A percentile compares a stretch with the other conserved stretches of the same genome.
phyloP scores from a whole-genome alignment of 2,888 invertebrate species.

The Drosophila borborema region DNA sequence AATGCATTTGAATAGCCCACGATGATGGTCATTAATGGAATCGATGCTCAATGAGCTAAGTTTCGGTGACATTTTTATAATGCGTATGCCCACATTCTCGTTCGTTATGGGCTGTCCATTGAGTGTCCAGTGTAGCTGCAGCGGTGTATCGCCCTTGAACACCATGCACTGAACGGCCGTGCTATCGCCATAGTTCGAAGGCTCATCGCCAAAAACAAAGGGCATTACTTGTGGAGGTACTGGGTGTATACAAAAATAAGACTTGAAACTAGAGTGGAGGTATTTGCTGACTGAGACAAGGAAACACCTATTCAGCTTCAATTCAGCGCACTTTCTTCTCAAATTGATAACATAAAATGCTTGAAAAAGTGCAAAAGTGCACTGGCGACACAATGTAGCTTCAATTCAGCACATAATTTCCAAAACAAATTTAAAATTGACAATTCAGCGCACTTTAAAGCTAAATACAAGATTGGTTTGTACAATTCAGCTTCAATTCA shows the following conservation, averaged over 20 bases:
- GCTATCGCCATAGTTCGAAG: slow-evolving; percentile 91
- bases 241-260: slow-evolving; percentile 69
- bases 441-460: not conserved
- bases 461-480: not conserved
- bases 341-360: not conserved
- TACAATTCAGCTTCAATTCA: slow-evolving; percentile 8
- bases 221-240: slow-evolving; percentile 92
- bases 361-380: not conserved
- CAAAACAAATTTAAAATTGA: too few relatives aligned
- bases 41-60: slow-evolving; percentile 91
- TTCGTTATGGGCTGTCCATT: slow-evolving; percentile 88
- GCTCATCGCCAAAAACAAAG: slow-evolving; percentile 91
- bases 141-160: slow-evolving; percentile 91
- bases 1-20: slow-evolving; percentile 91
- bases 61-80: slow-evolving; percentile 88
- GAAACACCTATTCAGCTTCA: not conserved
- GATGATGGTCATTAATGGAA: slow-evolving; percentile 90
- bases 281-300: not conserved
- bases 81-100: slow-evolving; percentile 87
- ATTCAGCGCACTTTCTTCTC: not conserved
- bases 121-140: slow-evolving; percentile 91
- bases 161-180: slow-evolving; percentile 91
- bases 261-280: not conserved
- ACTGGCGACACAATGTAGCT: not conserved
- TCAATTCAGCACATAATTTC: not conserved